Evolutionary conservation across 2,888 invertebrate species (phyloP), one percentile per base, ranked within the genome.

Genomic region (Agriotes lineatus): DNA sequence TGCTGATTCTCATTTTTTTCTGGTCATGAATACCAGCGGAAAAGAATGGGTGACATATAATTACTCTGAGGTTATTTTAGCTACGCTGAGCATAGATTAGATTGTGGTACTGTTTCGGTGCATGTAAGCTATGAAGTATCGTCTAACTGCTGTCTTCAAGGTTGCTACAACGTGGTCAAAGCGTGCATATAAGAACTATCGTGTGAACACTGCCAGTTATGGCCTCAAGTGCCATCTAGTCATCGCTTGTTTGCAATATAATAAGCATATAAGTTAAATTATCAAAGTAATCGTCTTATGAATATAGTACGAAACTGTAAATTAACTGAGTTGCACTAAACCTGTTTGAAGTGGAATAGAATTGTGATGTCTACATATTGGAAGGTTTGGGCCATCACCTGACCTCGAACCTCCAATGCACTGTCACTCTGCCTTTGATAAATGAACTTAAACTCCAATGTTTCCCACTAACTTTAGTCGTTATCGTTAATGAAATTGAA

Each of bases 121-220:
- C 59, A 59, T 66, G 59, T 50, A 39, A 44, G 42, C 4, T 9
- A 42, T 5, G 25, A 25, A 18, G n/a, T 16, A 52, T 30, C 16
- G 52, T 52, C 33, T 12, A 52, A 18, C 52, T 52, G 33, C 33
- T 52, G 52, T 52, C 52, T 52, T 48, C 39, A 22, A 25, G 16
- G 52, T 14, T 19, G 45, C 12, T 59, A 39, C 18, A 62, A 62
- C 18, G 37, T 35, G 42, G 44, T 54, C 14, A 25, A 54, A 50
- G 30, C n/a, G 54, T 62, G 62, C 19, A 56, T 30, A 37, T 18
- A 56, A 12, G 58, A 39, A 58, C 42, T 58, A 60, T 48, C 48
- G 63, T 72, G 69, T 67, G 71, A 75, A 74, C 75, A 75, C 76
- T 76, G 76, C 76, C 76, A 76, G 71, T 71, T 62, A 71, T 65